Conservation (phyloP, 1,140 invertebrate genomes). For the Drosophila melanica region DNA sequence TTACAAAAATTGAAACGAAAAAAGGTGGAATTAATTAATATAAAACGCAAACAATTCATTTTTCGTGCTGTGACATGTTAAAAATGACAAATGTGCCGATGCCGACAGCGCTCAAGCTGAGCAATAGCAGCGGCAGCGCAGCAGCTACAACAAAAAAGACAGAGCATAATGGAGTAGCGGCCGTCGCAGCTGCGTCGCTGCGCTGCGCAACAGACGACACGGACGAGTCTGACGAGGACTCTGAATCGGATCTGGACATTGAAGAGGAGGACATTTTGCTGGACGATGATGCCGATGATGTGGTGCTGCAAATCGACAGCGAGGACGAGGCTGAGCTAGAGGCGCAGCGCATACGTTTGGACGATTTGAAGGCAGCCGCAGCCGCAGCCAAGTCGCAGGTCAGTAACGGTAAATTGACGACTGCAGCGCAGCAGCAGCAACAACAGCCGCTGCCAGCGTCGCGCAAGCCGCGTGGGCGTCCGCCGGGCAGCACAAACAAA, state of each 20-base stretch:
- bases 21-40: conserved; percentile 44
- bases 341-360: conserved; percentile 76
- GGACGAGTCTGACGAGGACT: conserved; percentile 70
- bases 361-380: conserved; percentile 57
- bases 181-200: conserved; percentile 54
- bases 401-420: conserved; percentile 69
- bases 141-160: conserved; percentile 54
- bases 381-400: conserved; percentile 66
- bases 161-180: conserved; percentile 49
- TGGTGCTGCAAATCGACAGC: conserved; percentile 73
- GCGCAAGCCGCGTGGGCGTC: conserved; percentile 59
- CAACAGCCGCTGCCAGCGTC: conserved; percentile 7
- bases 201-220: conserved; percentile 49
- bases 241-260: conserved; percentile 67
- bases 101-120: conserved; percentile 51
- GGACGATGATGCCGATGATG: conserved; percentile 68
- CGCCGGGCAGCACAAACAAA: conserved; percentile 52
- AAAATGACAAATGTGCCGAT: conserved; percentile 71
- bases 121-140: conserved; percentile 48
- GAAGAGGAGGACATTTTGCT: conserved; percentile 67
- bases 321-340: conserved; percentile 80
- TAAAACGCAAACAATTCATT: conserved; percentile 27
- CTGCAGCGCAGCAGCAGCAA: conserved; percentile 2
- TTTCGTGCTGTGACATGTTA: conserved; percentile 40
- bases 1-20: conserved; percentile 37